Evolutionary conservation across 2,113 vertebrate genomes (phyloP).

Genomic region (Cheilinus undulatus): DNA sequence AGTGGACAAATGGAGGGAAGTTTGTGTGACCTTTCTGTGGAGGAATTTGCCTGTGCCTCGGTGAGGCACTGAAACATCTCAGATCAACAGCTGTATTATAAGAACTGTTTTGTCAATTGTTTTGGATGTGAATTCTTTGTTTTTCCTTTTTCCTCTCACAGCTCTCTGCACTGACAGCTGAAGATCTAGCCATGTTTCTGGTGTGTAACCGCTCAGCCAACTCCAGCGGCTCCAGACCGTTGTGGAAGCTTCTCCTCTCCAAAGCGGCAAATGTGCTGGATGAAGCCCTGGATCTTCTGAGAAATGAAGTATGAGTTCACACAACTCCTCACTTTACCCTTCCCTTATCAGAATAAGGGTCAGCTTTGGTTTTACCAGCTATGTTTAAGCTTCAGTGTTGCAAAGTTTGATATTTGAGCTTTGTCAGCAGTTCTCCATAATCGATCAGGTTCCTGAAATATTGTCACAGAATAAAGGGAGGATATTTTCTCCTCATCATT

Average conservation of each 20-base stretch:
- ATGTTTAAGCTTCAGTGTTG: too few relatives aligned
- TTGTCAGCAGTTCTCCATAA: too few relatives aligned
- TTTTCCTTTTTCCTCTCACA: slow-evolving; percentile 18
- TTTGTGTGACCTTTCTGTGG: slow-evolving; percentile 68
- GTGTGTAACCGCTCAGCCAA: slow-evolving; percentile 42
- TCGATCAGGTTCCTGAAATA: too few relatives aligned
- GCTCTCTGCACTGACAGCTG: slow-evolving; percentile 49
- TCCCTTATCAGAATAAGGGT: neutral
- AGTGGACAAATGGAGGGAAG: neutral
- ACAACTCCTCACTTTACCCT: neutral
- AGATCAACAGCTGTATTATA: neutral
- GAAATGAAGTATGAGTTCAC: slow-evolving; percentile 60
- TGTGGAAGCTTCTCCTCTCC: slow-evolving; percentile 76
- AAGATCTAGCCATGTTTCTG: slow-evolving; percentile 46
- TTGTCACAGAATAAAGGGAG: too few relatives aligned
- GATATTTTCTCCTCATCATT: too few relatives aligned
- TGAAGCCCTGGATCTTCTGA: slow-evolving; percentile 64
- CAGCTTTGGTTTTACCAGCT: too few relatives aligned
- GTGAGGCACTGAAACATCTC: slow-evolving; percentile 46
- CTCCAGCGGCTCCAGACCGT: slow-evolving; percentile 34
- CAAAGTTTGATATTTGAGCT: too few relatives aligned
- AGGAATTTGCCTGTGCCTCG: slow-evolving; percentile 75
- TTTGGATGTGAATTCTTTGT: neutral
- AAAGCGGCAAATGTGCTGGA: slow-evolving; percentile 65
- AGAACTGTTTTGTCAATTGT: neutral